Percentiles rank a stretch among this genome's conserved stretches.
Conservation (phyloP, 2,888 invertebrate species). For the Ophion ellenae region DNA sequence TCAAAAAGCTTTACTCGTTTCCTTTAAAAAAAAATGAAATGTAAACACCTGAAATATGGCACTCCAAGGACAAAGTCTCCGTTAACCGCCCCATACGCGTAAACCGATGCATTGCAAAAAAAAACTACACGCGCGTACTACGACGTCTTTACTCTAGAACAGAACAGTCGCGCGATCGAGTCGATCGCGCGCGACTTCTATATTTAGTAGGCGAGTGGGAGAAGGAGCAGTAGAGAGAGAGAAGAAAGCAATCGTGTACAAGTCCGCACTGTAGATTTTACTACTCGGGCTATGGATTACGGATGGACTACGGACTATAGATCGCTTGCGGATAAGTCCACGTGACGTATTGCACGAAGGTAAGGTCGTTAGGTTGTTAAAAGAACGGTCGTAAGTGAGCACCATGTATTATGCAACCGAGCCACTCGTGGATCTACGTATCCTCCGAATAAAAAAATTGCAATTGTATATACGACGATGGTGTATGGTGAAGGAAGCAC, state of each 20-base stretch:
- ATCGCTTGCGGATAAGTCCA: slow-evolving; percentile 38
- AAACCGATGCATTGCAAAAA: background rate
- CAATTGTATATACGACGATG: background rate
- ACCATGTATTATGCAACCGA: slow-evolving; percentile 62
- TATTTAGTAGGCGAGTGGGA: slow-evolving; percentile 34
- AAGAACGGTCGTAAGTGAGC: slow-evolving; percentile 43
- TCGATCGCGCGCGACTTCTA: slow-evolving; percentile 34
- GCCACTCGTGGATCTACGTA: slow-evolving; percentile 36
- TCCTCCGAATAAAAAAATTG: slow-evolving; percentile 20
- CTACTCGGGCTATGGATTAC: background rate
- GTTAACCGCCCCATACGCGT: slow-evolving; percentile 1
- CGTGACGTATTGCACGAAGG: slow-evolving; percentile 33
- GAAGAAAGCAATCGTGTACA: background rate
- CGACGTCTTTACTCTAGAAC: slow-evolving; percentile 38
- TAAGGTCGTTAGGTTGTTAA: slow-evolving; percentile 52
- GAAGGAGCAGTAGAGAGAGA: background rate
- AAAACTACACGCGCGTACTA: background rate
- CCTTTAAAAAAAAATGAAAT: too few species aligned
- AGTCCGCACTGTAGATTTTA: slow-evolving; percentile 7
- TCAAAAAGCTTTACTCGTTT: too few species aligned
- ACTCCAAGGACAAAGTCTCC: too few species aligned
- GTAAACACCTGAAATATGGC: too few species aligned
- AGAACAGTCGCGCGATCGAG: slow-evolving; percentile 38
- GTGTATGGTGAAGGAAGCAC: background rate
- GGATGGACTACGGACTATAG: background rate